Conservation (phyloP, 2,888 invertebrate genomes). For the Erynnis tages region DNA sequence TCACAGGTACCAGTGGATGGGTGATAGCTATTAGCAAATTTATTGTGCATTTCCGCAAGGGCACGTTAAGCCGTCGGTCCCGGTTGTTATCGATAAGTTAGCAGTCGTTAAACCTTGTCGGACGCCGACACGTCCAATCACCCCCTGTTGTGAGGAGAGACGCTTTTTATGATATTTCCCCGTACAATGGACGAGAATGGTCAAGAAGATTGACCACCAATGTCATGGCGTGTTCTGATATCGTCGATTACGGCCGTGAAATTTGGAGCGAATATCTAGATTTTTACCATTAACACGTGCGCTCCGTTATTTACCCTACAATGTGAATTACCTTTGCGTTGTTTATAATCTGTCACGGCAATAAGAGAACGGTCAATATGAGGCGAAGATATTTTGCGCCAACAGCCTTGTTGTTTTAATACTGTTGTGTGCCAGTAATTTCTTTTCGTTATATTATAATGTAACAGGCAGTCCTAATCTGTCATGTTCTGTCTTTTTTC, state of each 20-base stretch:
- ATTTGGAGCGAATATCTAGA: conserved; percentile 62
- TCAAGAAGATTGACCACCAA: conserved; percentile 31
- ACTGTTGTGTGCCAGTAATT: neutral
- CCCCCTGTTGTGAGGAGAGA: too few species aligned
- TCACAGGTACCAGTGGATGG: too few species aligned
- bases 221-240: conserved; percentile 6
- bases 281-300: conserved; percentile 46
- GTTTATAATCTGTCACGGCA: conserved; percentile 30
- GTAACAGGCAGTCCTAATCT: too few species aligned
- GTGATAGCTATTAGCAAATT: too few species aligned
- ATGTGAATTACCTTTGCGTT: conserved; percentile 23
- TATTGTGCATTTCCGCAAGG: too few species aligned
- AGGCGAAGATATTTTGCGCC: conserved; percentile 22
- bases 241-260: conserved; percentile 52
- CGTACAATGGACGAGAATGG: conserved; percentile 10
- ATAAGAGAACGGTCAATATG: conserved; percentile 26
- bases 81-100: too few species aligned
- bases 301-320: conserved; percentile 37
- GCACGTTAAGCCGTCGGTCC: too few species aligned
- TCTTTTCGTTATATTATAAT: too few species aligned
- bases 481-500: too few species aligned
- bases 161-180: neutral
- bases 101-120: too few species aligned
- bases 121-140: too few species aligned
- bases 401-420: conserved; percentile 39